phyloP scores from a whole-genome alignment of 2,113 vertebrate species.

The Hippocampus zosterae region DNA sequence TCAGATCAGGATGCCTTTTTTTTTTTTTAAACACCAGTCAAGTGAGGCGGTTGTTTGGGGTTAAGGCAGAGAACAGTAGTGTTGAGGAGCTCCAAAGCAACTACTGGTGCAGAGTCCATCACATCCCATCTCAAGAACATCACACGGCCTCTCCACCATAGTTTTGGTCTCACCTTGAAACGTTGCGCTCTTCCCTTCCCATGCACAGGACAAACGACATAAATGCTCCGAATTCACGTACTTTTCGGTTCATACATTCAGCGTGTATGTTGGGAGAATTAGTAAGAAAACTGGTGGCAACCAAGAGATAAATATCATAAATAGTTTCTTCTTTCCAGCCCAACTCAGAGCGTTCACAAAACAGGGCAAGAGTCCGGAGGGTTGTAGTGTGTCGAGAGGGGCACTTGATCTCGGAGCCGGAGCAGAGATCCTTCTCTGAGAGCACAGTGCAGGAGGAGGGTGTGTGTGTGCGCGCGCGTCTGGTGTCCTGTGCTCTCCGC shows the following conservation, averaged over 20 bases:
- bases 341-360: conserved; percentile 38
- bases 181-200: conserved; percentile 46
- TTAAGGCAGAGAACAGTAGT: conserved; percentile 76
- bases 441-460: conserved; percentile 41
- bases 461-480: conserved; percentile 1
- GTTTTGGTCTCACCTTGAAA: conserved; percentile 28
- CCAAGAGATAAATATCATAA: conserved; percentile 68
- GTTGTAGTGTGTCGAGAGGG: conserved; percentile 54
- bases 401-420: conserved; percentile 60
- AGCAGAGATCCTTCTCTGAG: conserved; percentile 49
- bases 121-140: conserved; percentile 27
- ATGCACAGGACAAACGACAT: conserved; percentile 48
- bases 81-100: conserved; percentile 45
- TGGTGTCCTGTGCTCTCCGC: conserved; percentile 33
- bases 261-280: conserved; percentile 56
- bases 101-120: conserved; percentile 26
- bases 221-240: conserved; percentile 48
- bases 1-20: conserved; percentile 13
- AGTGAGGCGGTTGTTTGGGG: conserved; percentile 27
- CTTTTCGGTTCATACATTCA: conserved; percentile 64
- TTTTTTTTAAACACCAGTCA: conserved; percentile 14
- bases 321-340: conserved; percentile 38
- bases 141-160: conserved; percentile 4
- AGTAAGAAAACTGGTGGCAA: conserved; percentile 57
- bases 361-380: conserved; percentile 40